These are phyloP conservation scores for Halcyon leucocephala DNA, from an alignment of 2,797 vertebrate genomes.

Conservation along the genomic window DNA sequence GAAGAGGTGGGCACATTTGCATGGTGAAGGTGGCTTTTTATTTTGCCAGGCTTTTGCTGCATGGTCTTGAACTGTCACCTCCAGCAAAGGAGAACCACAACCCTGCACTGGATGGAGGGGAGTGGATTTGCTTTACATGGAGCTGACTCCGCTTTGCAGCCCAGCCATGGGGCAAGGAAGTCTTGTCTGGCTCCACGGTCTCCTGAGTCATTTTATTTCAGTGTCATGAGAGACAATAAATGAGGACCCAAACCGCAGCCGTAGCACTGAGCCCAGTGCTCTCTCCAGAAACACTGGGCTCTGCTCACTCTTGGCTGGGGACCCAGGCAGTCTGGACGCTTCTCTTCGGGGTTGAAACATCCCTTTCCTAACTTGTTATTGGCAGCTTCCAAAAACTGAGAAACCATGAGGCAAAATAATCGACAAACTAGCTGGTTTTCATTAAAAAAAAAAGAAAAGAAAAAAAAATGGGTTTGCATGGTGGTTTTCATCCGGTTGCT, in stretches of 20 bases:
- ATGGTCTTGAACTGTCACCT: neutral
- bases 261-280: neutral
- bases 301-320: neutral
- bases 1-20: neutral
- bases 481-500: neutral
- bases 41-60: neutral
- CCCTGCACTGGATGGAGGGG: neutral
- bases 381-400: neutral
- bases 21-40: neutral
- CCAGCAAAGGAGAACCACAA: neutral
- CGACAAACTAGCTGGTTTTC: neutral
- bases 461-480: neutral
- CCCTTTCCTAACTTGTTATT: constrained; percentile 7
- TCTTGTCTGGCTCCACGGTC: neutral
- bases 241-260: neutral
- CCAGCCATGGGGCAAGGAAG: neutral
- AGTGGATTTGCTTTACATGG: neutral
- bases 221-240: neutral
- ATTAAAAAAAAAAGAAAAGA: neutral
- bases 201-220: neutral
- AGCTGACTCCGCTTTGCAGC: neutral
- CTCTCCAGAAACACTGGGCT: constrained; percentile 5
- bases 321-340: constrained; percentile 8
- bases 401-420: neutral
- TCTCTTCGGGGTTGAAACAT: neutral